Conservation (phyloP, 2,888 invertebrate genomes). For the Clistopyga incitator region DNA sequence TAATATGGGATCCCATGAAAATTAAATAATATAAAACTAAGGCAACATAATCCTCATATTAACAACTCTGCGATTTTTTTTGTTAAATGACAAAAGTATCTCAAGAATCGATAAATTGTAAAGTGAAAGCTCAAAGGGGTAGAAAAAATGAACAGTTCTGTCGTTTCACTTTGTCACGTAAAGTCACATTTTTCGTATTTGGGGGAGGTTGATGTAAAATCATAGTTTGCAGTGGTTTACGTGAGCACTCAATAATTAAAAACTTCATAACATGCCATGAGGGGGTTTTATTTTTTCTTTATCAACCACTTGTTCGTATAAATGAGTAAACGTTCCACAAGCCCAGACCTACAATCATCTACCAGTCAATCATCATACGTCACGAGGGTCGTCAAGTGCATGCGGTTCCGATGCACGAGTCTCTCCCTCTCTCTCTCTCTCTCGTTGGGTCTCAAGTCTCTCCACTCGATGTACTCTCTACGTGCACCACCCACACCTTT, state of each 20-base stretch:
- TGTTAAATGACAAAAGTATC: neutral
- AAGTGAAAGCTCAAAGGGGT: no score
- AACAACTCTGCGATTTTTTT: no score
- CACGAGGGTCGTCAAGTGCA: neutral
- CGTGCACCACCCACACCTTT: slow-evolving; percentile 7
- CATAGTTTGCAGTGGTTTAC: neutral
- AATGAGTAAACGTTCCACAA: neutral
- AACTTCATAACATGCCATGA: neutral
- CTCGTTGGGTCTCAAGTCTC: neutral
- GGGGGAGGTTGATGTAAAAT: neutral
- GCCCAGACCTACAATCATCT: neutral
- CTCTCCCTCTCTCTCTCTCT: no score
- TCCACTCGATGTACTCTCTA: slow-evolving; percentile 7
- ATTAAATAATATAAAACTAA: neutral
- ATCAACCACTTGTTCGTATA: neutral
- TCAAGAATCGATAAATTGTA: neutral
- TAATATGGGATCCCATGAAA: neutral
- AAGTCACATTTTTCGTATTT: neutral
- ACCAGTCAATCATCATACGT: slow-evolving; percentile 1
- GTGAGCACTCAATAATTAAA: neutral
- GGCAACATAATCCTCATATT: neutral
- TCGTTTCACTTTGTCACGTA: neutral
- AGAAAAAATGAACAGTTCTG: no score
- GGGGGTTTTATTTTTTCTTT: neutral
- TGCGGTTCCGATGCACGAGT: slow-evolving; percentile 14